Evolutionary conservation across 2,113 vertebrate genomes (phyloP), one percentile per base, ranked within the genome.

Genomic region (Capreolus pygargus): DNA sequence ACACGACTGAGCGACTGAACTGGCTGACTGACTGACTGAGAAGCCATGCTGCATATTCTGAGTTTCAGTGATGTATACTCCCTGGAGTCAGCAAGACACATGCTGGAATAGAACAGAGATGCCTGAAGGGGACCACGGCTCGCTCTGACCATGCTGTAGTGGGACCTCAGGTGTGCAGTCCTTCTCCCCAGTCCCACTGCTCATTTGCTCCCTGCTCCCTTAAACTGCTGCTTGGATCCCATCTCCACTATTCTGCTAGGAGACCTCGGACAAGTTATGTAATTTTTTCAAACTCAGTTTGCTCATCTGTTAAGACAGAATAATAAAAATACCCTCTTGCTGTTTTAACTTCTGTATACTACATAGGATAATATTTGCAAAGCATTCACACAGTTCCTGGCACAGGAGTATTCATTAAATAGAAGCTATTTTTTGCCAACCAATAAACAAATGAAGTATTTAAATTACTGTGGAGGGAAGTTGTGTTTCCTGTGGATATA

Each of bases 341-440:
- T 45, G 23, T 36, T 94, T 54, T 47, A 60, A 94, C 52, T 79
- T 87, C 43, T 96, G 64, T 89, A 97, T 43, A 93, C 50, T 67
- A 58, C 1, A 5, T n/a, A 55, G 36, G 50, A 78, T 6, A 47
- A 93, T 30, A 85, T 2, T 81, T 6, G 13, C 39, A 87, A 95
- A 87, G 25, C 27, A 61, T 33, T 83, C 43, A 89, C 39, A 91
- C 1, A 84, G 28, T 83, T 70, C n/a, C 39, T 70, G 23, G 16
- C 36, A 86, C 7, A 4, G 43, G 92, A 45, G 7, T 6, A 21
- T 76, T 91, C 55, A 96, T 23, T 78, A 36, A 83, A 70, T 2
- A 92, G 28, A 54, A 82, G 95, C 25, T 70, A 52, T 30, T 76
- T 96, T 39, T 84, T 81, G 54, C 17, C 64, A 54, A 91, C 43